Evolutionary conservation across 23 tunicate species (phyloP).

Genomic region (Styela plicata): DNA sequence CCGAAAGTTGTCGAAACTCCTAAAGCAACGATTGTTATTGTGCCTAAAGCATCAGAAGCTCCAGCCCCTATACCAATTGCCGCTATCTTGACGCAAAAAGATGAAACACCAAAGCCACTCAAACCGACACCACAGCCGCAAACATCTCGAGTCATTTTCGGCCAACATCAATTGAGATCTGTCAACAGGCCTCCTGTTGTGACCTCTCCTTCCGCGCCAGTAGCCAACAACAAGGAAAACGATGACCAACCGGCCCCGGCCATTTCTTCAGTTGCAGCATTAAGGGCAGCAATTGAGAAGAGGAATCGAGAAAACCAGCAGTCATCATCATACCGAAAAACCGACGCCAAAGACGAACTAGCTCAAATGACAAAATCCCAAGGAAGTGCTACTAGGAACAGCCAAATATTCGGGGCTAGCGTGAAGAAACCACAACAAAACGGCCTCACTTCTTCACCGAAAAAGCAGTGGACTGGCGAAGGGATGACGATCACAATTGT

Average conservation of each 20-base stretch:
- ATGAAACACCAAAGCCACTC: conserved; percentile 5
- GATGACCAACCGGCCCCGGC: not conserved
- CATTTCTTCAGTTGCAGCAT: conserved; percentile 3
- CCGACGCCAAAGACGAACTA: not conserved
- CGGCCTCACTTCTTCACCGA: conserved; percentile 1
- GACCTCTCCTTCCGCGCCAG: not conserved
- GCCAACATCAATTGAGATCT: conserved; percentile 10
- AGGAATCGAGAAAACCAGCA: conserved; percentile 17
- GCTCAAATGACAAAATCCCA: conserved; percentile 3
- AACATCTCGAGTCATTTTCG: not conserved
- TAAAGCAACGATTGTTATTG: not conserved
- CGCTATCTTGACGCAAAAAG: not conserved
- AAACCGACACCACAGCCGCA: conserved; percentile 21
- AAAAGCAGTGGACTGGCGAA: conserved; percentile 25
- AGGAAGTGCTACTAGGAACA: not conserved
- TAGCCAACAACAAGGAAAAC: not conserved
- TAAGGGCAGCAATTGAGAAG: conserved; percentile 20
- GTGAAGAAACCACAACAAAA: conserved; percentile 1
- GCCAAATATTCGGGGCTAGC: conserved; percentile 23
- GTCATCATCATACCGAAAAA: not conserved
- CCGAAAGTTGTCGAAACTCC: conserved; percentile 12
- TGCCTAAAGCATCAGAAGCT: not conserved
- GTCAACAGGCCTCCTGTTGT: conserved; percentile 1
- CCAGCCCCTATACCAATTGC: conserved; percentile 6
- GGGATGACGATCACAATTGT: conserved; percentile 64